Evolutionary conservation across 2,113 vertebrate genomes (phyloP).

Genomic region (Phylloscopus whistleri): DNA sequence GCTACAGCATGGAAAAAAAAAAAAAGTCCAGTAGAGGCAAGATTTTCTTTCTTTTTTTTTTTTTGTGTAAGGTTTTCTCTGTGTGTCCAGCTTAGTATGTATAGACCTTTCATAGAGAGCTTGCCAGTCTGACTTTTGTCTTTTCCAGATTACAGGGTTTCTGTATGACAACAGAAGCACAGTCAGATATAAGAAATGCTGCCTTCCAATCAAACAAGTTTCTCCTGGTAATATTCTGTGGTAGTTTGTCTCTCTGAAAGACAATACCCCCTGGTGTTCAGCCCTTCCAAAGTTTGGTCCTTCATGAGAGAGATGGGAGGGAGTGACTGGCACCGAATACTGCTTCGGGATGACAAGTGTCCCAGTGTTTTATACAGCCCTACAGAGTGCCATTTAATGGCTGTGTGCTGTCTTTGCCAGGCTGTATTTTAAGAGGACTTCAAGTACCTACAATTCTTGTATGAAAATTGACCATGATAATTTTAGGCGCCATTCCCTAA

Average conservation of each 20-base stretch:
- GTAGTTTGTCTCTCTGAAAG: background rate
- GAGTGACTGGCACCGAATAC: fast-evolving
- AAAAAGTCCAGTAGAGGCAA: background rate
- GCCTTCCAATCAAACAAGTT: background rate
- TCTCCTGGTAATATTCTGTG: background rate
- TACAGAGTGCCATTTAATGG: background rate
- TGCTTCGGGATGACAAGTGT: background rate
- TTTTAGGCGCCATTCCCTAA: background rate
- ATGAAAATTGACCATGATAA: background rate
- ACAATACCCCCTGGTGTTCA: background rate
- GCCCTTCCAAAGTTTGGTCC: background rate
- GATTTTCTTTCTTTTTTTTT: background rate
- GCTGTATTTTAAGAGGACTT: background rate
- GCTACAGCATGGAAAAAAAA: background rate
- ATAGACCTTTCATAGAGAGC: background rate
- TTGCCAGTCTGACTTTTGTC: background rate
- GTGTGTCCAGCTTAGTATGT: background rate
- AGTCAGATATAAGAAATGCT: background rate
- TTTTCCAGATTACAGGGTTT: background rate
- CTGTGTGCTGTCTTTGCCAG: background rate
- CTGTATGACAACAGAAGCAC: background rate
- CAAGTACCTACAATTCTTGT: background rate
- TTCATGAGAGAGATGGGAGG: background rate
- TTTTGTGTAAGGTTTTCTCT: background rate
- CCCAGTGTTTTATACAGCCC: background rate